Evolutionary conservation across 64 coral and sea anemone species (phyloP).

Genomic region (Montipora efflorescens): DNA sequence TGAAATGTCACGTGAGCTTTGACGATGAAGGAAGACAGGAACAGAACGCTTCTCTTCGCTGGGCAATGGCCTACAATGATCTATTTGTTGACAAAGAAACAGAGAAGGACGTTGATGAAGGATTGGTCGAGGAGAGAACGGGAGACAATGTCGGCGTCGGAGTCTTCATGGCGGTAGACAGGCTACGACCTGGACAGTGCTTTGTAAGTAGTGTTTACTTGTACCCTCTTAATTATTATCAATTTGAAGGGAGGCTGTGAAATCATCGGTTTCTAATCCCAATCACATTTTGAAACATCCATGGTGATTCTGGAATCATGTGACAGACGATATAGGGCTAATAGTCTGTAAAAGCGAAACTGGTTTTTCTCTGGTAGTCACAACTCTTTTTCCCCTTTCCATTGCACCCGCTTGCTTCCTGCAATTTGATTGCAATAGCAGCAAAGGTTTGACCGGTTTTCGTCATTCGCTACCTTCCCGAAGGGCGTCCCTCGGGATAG

Average conservation of each 20-base stretch:
- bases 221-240: background rate
- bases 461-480: no score
- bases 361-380: no score
- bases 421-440: no score
- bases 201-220: constrained; percentile 71
- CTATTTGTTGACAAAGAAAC: background rate
- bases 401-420: no score
- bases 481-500: no score
- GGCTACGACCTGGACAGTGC: constrained; percentile 67
- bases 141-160: constrained; percentile 71
- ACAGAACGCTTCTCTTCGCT: background rate
- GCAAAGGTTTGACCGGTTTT: no score
- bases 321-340: no score
- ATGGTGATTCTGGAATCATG: no score
- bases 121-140: background rate
- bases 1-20: constrained; percentile 42
- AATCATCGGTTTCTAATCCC: no score
- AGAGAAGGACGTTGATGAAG: background rate
- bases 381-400: no score
- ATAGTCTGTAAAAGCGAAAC: no score
- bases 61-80: background rate
- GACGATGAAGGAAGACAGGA: background rate
- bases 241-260: background rate
- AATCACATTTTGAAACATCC: no score
- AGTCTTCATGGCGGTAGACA: constrained; percentile 87